A percentile compares a stretch with the other conserved stretches of the same genome.
phyloP scores from a whole-genome alignment of 2,113 vertebrate species.

The Micronycteris hirsuta region DNA sequence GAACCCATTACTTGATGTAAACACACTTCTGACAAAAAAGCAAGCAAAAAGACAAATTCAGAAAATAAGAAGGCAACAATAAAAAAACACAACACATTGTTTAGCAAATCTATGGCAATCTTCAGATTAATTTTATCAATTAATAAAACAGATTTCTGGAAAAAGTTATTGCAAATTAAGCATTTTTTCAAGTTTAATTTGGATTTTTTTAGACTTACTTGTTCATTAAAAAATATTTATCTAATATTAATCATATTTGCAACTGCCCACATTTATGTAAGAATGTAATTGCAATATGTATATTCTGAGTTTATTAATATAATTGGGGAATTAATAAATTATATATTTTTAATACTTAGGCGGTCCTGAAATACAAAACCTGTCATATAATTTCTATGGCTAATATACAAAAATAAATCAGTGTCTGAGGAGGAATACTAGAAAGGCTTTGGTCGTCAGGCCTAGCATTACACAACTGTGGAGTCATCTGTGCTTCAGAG shows the following conservation, averaged over 20 bases:
- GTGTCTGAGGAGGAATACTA: background rate
- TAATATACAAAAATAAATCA: background rate
- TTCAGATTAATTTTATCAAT: background rate
- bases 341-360: background rate
- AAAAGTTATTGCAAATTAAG: background rate
- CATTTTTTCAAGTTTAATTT: background rate
- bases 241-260: background rate
- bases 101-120: background rate
- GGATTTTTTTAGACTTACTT: background rate
- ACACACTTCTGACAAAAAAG: background rate
- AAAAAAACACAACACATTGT: background rate
- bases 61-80: background rate
- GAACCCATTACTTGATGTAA: background rate
- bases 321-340: constrained; percentile 22
- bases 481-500: background rate
- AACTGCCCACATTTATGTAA: background rate
- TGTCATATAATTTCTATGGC: background rate
- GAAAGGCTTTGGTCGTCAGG: background rate
- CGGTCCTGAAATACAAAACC: background rate
- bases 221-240: background rate
- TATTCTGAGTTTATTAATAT: background rate
- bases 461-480: background rate
- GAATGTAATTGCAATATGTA: background rate
- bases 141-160: background rate
- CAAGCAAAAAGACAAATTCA: background rate